Base-by-base conservation (phyloP, 2,797 vertebrate genomes). In the Chelidonichthys spinosus region DNA sequence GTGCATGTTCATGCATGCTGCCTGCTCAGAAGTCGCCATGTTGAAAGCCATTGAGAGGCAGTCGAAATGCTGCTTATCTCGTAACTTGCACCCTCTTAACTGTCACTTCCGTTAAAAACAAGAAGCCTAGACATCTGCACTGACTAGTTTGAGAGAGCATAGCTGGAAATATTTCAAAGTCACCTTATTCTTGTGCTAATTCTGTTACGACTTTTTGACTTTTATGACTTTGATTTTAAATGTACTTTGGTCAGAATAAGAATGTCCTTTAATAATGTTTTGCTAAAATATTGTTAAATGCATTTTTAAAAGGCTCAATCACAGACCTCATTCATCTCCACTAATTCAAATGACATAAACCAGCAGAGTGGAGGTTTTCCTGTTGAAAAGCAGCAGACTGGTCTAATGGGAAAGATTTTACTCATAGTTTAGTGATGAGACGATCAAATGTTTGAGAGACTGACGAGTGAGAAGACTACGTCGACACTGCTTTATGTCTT, bases 181-280 rank as follows among this genome's bases (percentile, higher is more conserved):
- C 50, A 10, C 15, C 3, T 5, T 6, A 39, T 25, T 25, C 25
- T 25, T 9, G 25, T 37, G 13, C n/a, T 58, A 50, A 46, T 25
- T 17, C 0, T 17, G 3, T 4, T 53, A 14, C 25, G 13, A n/a
- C 15, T 2, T 13, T 0, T 13, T 0, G 4, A 5, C 40, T 44
- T 59, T 6, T 39, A 7, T 14, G 7, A 6, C 2, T 58, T 39
- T 0, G 14, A 47, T 66, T 37, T 42, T 46, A 39, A 64, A 55
- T 3, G 11, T 53, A 7, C 14, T 8, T 25, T 11, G 32, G 15
- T 2, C 11, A 33, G 54, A 36, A 17, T 4, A 14, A 37, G 4
- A 54, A 13, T 39, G 15, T 13, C 33, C 7, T 63, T 53, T 15
- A 50, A 46, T 53, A 6, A 66, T 18, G 39, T 17, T 63, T 13